A percentile compares a stretch with the other conserved stretches of the same genome.
Evolutionary conservation across 2,888 invertebrate genomes (phyloP).

Genomic region (Portevinia maculata): DNA sequence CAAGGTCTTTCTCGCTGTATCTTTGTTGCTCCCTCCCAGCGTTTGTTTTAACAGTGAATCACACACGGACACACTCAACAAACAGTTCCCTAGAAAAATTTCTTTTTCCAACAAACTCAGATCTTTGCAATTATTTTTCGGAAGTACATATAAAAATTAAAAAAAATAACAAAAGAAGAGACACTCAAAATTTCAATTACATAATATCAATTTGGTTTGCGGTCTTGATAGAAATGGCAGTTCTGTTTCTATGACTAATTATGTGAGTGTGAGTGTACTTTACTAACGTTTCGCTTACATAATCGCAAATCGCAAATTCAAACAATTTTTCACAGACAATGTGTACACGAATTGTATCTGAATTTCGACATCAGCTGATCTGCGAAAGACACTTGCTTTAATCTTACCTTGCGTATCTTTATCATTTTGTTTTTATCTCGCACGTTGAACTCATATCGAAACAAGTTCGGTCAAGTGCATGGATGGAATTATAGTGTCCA

Average conservation of each 20-base stretch:
- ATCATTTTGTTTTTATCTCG: slow-evolving; percentile 7
- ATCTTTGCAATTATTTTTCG: slow-evolving; percentile 27
- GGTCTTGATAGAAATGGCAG: slow-evolving; percentile 37
- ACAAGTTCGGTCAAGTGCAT: slow-evolving; percentile 46
- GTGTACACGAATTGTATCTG: background rate
- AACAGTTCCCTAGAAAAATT: slow-evolving; percentile 9
- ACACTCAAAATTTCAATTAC: slow-evolving; percentile 30
- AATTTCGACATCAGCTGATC: slow-evolving; percentile 15
- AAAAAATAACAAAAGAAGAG: slow-evolving; percentile 8
- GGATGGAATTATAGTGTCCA: slow-evolving; percentile 1
- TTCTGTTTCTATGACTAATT: slow-evolving; percentile 45
- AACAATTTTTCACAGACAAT: background rate
- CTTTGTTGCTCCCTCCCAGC: too few relatives aligned
- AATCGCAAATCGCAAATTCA: slow-evolving; percentile 16
- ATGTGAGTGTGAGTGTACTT: slow-evolving; percentile 17
- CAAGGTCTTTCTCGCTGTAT: too few relatives aligned
- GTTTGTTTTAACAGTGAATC: slow-evolving; percentile 4
- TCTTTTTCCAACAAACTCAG: background rate
- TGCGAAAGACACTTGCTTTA: background rate
- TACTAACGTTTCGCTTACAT: slow-evolving; percentile 29
- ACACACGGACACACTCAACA: background rate
- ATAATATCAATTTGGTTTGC: slow-evolving; percentile 49
- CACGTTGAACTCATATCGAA: slow-evolving; percentile 18
- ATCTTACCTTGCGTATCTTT: background rate
- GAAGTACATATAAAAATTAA: slow-evolving; percentile 9